Evolutionary conservation across 2,113 vertebrate genomes (phyloP), one percentile per base, ranked within the genome.

Genomic region (Oenanthe oenanthe): DNA sequence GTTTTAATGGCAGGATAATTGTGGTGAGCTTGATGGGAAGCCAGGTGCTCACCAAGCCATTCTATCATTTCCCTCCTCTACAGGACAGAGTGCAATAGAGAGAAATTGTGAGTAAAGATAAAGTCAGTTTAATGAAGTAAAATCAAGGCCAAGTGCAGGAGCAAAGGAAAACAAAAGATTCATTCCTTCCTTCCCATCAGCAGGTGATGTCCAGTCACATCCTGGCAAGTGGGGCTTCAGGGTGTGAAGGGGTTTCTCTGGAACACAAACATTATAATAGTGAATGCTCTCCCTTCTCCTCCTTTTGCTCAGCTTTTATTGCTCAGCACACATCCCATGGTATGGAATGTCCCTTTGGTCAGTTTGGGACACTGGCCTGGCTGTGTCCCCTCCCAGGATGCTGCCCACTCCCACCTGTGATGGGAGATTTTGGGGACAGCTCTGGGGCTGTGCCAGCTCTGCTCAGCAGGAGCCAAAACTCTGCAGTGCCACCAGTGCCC

Each of bases 181-280:
- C 4, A 21, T 72, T 65, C 4, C 53, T 6, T 72, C n/a, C 29
- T 78, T 91, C 45, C 57, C 32, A 38, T 38, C 28, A 57, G 28
- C 28, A 65, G 24, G 10, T 15, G 8, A 32, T 32, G 16, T 36
- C 26, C 40, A 42, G 9, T 29, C 13, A 15, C 15, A 8, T 60
- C 12, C 18, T 28, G 34, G 31, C 22, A 67, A 67, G 15, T 17
- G 34, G 4, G 7, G 10, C 21, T 54, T 73, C 26, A 42, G 15
- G 20, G 10, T 8, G 2, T 18, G 6, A 26, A 45, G 12, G 5
- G 9, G 1, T n/a, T 74, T 54, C 13, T 61, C 31, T 4, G 1
- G 31, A 48, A n/a, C 6, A 74, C 40, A 80, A n/a, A 24, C 0
- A 1, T 45, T 12, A 1, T 50, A 14, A 32, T 10, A 54, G 32